Base-by-base conservation (phyloP, 2,113 vertebrate genomes). In the Python bivittatus region DNA sequence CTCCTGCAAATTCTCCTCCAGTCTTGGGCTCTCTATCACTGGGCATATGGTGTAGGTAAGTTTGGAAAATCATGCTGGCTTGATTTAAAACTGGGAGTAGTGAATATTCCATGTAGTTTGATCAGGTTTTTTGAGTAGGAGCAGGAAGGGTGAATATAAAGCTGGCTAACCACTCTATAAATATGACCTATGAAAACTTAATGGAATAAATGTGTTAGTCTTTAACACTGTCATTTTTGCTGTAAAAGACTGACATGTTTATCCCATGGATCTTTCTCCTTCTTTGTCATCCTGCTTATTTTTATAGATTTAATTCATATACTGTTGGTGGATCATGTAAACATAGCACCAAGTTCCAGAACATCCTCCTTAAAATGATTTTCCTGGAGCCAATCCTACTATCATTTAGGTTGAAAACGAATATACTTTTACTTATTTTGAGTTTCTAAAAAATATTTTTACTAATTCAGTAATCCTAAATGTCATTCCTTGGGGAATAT, bases 1-100 rank as follows among this genome's bases (percentile, higher is more conserved):
- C 12, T 92, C n/a, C 93, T 96, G n/a, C 3, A 2, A 23, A 20
- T 93, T 72, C 93, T 96, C 91, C 92, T 97, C 42, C 95, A 97
- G 25, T 42, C 90, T 0, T 89, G 90, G 3, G 88, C 86, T 10
- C 93, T 96, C 91, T 83, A 93, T 93, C 89, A 92, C 0, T 38
- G 48, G 6, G 94, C 92, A 0, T 86, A 95, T 0, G 83, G 0
- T 29, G 90, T 64, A 0, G 95, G 97, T 97, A 88, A 94, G 95
- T 79, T 42, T 79, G 92, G 2, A 83, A 33, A 72, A 53, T 0
- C 22, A 0, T 0, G 57, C 0, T 83, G 20, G 4, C 57, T 54
- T n/a, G n/a, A n/a, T 53, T 72, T 56, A 61, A 25, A 60, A 11
- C 25, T 13, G 23, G 42, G 44, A 88, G 0, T 15, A 52, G 54